These are phyloP conservation scores for Empis stercorea DNA, from an alignment of 2,888 invertebrate genomes.

Conservation along the genomic window DNA sequence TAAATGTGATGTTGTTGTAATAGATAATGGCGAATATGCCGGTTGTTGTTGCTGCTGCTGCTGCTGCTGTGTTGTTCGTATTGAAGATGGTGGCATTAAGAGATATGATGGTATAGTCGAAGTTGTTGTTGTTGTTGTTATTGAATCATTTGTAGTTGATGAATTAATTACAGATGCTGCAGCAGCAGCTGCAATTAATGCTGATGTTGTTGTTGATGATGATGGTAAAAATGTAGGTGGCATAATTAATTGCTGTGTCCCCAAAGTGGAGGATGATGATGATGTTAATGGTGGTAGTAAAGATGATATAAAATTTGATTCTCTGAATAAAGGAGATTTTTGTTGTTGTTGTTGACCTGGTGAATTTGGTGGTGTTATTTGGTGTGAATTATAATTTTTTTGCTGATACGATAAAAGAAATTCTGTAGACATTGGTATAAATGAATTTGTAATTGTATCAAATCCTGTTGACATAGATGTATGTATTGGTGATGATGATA, in stretches of 20 bases:
- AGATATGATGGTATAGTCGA: neutral
- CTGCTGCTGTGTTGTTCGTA: no score
- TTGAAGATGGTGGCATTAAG: neutral
- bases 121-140: neutral
- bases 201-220: neutral
- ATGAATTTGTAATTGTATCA: no score
- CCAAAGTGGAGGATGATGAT: neutral
- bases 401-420: conserved; percentile 9
- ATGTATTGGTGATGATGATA: neutral
- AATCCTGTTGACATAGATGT: neutral
- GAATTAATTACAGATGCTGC: conserved; percentile 1
- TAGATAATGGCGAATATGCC: neutral
- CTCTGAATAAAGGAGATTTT: neutral
- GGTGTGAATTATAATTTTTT: conserved; percentile 10
- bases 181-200: neutral
- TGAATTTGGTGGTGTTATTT: conserved; percentile 7
- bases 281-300: neutral
- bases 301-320: neutral
- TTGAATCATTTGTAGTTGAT: neutral
- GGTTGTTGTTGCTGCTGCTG: no score
- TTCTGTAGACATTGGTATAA: neutral
- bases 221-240: neutral
- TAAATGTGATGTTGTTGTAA: neutral
- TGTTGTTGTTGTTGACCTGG: conserved; percentile 12
- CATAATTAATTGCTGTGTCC: neutral